A percentile compares a stretch with the other conserved stretches of the same genome.
Conservation (phyloP, 2,113 vertebrate species). For the Hemicordylus capensis region DNA sequence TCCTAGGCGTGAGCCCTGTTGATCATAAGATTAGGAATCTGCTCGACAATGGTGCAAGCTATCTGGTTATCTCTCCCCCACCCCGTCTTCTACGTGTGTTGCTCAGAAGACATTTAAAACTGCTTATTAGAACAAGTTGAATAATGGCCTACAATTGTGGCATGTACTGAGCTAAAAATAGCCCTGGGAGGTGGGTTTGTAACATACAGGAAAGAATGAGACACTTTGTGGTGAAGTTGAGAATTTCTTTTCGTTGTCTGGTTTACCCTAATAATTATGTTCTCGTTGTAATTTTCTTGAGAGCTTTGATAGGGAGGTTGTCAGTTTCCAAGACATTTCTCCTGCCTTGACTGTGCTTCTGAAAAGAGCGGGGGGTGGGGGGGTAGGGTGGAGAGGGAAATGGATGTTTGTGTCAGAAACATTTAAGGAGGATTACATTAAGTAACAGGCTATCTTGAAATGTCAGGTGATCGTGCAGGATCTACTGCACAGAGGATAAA, state of each 20-base stretch:
- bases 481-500: too few relatives aligned
- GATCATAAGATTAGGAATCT: neutral
- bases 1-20: neutral
- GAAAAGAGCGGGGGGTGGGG: neutral
- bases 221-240: slow-evolving; percentile 56
- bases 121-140: slow-evolving; percentile 61
- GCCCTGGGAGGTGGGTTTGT: slow-evolving; percentile 43
- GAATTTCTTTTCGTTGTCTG: slow-evolving; percentile 37
- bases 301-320: slow-evolving; percentile 22
- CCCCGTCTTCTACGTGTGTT: neutral
- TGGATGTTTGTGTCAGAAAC: slow-evolving; percentile 2
- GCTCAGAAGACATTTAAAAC: slow-evolving; percentile 61
- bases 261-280: slow-evolving; percentile 55
- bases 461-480: neutral
- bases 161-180: slow-evolving; percentile 68
- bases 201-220: slow-evolving; percentile 43
- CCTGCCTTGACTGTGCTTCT: neutral
- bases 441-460: neutral
- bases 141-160: slow-evolving; percentile 42
- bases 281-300: slow-evolving; percentile 33
- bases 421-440: neutral
- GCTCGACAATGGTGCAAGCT: neutral
- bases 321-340: slow-evolving; percentile 25
- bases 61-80: neutral
- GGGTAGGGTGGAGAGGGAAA: neutral